Evolutionary conservation across 2,797 vertebrate species (phyloP).

Genomic region (Ambastaia sidthimunki): DNA sequence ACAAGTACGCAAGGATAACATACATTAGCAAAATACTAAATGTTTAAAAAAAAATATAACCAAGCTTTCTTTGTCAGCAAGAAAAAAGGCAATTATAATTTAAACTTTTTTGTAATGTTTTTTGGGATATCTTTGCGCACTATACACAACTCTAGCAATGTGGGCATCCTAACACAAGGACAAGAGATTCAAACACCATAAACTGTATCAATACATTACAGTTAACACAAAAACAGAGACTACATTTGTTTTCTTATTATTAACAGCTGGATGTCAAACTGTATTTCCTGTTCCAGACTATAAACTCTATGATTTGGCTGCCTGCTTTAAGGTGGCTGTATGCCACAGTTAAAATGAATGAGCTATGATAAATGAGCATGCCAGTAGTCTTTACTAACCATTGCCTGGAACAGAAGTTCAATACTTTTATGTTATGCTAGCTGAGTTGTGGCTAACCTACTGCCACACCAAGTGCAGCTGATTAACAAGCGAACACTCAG

Average conservation of each 20-base stretch:
- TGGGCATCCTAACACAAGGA: neutral
- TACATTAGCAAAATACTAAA: neutral
- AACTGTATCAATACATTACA: neutral
- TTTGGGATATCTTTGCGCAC: neutral
- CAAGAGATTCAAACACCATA: neutral
- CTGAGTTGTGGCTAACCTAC: neutral
- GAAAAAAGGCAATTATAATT: neutral
- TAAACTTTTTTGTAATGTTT: neutral
- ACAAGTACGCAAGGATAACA: neutral
- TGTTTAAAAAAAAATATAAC: neutral
- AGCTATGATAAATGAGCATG: neutral
- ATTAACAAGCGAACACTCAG: constrained; percentile 13
- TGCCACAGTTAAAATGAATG: neutral
- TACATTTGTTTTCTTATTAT: neutral
- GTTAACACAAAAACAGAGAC: neutral
- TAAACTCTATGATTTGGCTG: neutral
- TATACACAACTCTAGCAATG: neutral
- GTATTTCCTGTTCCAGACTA: constrained; percentile 3
- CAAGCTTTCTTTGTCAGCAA: too few species aligned
- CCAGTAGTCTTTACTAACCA: too few species aligned
- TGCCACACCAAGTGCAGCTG: constrained; percentile 9
- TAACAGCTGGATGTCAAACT: neutral
- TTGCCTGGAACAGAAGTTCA: neutral
- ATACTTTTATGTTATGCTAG: constrained; percentile 14
- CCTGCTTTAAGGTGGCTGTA: neutral